Evolutionary conservation across 2,888 invertebrate species (phyloP).

Genomic region (Belgica antarctica): DNA sequence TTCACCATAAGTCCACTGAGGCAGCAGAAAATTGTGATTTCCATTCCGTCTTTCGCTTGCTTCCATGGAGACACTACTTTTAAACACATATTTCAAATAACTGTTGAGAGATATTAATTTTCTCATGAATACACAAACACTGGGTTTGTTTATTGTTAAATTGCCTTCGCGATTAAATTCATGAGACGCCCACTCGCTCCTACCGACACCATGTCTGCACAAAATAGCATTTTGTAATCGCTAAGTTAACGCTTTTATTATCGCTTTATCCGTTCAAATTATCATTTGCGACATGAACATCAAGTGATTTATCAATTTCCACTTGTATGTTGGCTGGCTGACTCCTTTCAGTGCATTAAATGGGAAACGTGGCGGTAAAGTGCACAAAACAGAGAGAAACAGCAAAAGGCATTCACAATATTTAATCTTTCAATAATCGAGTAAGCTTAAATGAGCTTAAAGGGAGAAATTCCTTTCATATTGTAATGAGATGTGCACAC

Average conservation of each 20-base stretch:
- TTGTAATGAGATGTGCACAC: conserved; percentile 21
- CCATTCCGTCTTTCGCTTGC: conserved; percentile 9
- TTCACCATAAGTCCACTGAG: no score
- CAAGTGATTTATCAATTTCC: conserved; percentile 21
- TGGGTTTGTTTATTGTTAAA: background rate
- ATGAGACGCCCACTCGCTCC: background rate
- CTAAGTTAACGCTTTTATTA: background rate
- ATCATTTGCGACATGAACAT: background rate
- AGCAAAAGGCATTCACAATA: conserved; percentile 16
- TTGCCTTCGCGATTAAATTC: background rate
- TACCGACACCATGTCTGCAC: background rate
- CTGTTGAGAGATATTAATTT: conserved; percentile 28
- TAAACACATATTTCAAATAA: conserved; percentile 24
- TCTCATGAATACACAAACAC: conserved; percentile 2
- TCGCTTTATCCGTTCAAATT: conserved; percentile 8
- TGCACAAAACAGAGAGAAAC: conserved; percentile 22
- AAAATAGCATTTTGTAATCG: background rate
- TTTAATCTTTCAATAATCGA: conserved; percentile 42
- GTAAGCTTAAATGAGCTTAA: conserved; percentile 11
- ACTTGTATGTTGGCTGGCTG: no score
- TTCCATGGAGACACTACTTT: conserved; percentile 13
- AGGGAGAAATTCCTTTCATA: conserved; percentile 28
- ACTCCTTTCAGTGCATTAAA: background rate
- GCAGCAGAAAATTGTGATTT: conserved; percentile 13
- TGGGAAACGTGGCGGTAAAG: conserved; percentile 19